Conservation (phyloP, 2,888 invertebrate genomes). For the Phortica magna region DNA sequence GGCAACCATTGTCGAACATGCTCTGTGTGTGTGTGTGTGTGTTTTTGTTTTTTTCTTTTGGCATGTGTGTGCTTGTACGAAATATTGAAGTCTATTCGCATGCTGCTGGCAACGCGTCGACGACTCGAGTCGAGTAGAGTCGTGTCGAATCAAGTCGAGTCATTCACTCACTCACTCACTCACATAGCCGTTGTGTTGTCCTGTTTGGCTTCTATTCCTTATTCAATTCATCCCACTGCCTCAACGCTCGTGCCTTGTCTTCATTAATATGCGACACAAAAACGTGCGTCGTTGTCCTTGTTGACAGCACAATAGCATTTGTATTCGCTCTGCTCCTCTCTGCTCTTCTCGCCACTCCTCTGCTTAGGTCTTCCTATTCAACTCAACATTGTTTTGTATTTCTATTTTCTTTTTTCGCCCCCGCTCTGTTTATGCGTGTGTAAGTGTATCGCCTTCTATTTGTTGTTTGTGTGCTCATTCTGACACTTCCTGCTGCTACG, state of each 20-base stretch:
- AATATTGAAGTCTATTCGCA: slow-evolving; percentile 13
- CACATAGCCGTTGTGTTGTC: background rate
- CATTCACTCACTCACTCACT: background rate
- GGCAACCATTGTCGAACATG: slow-evolving; percentile 1
- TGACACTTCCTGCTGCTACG: background rate
- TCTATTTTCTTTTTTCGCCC: background rate
- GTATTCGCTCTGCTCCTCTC: background rate
- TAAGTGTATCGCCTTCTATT: background rate
- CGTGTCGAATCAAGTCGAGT: background rate
- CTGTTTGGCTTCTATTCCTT: background rate
- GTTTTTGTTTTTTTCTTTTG: background rate
- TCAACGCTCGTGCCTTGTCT: slow-evolving; percentile 38
- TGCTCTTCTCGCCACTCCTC: background rate
- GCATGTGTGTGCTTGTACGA: background rate
- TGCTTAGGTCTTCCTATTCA: background rate
- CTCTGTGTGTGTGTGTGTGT: background rate
- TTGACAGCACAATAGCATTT: slow-evolving; percentile 4
- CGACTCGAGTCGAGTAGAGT: background rate
- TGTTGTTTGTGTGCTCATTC: background rate
- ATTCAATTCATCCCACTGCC: background rate
- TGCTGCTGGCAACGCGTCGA: background rate
- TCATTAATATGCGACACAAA: slow-evolving; percentile 66
- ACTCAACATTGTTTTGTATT: background rate
- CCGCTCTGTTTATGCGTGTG: background rate
- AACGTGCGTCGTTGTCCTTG: slow-evolving; percentile 18